These are phyloP conservation scores for Xestoiulus laeticollis DNA, from an alignment of 2,888 invertebrate species.

Conservation along the genomic window DNA sequence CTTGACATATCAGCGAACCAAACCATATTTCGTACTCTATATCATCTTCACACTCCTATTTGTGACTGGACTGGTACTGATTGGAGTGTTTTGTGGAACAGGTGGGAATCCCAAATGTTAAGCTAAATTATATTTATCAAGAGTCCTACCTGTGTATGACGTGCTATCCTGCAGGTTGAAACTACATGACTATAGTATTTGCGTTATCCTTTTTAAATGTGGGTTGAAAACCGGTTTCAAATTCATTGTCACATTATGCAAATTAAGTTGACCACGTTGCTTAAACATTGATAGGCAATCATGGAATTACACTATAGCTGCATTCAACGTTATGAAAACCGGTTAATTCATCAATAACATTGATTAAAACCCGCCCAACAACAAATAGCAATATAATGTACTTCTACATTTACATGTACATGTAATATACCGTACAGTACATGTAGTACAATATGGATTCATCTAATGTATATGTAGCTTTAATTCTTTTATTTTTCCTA, in stretches of 20 bases:
- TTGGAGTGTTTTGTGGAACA: constrained; percentile 19
- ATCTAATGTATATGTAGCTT: background rate
- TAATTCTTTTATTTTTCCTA: background rate
- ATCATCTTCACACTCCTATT: background rate
- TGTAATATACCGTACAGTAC: too few species aligned
- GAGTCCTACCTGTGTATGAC: background rate
- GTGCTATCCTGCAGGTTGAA: background rate
- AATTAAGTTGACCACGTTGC: too few species aligned
- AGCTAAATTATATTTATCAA: too few species aligned
- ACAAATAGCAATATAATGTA: too few species aligned
- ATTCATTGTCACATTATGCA: too few species aligned
- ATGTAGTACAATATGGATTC: too few species aligned
- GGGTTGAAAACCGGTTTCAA: background rate
- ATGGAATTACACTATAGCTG: background rate
- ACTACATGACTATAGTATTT: background rate
- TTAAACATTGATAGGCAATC: too few species aligned
- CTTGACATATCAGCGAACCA: background rate
- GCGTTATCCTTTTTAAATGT: background rate
- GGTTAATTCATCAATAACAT: too few species aligned
- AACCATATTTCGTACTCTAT: background rate
- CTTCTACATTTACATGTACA: too few species aligned
- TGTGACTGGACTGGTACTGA: background rate
- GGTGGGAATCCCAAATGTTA: background rate
- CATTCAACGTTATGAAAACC: background rate
- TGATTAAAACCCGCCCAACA: too few species aligned